A percentile compares a stretch with the other conserved stretches of the same genome.
Evolutionary conservation across 2,113 vertebrate species (phyloP).

Genomic region (Anhinga anhinga): DNA sequence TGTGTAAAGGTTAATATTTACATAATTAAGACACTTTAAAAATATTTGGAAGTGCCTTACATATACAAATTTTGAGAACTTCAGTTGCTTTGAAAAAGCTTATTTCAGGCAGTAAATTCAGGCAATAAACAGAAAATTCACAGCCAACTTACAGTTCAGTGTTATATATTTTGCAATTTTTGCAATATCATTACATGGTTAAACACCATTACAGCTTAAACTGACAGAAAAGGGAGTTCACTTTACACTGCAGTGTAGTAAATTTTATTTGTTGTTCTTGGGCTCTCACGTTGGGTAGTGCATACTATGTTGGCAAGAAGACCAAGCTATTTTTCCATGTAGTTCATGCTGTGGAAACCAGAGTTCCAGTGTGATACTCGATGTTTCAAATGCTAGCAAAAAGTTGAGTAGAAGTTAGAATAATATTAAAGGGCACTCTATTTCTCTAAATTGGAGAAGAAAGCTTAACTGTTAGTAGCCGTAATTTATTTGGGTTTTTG

Average conservation of each 20-base stretch:
- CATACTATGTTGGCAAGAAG: slow-evolving; percentile 30
- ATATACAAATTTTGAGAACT: background rate
- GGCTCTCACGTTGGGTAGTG: slow-evolving; percentile 17
- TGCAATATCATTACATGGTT: background rate
- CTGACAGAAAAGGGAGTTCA: slow-evolving; percentile 51
- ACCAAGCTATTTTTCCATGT: slow-evolving; percentile 47
- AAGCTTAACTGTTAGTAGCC: background rate
- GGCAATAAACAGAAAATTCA: background rate
- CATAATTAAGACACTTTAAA: background rate
- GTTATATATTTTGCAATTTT: background rate
- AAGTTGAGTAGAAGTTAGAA: slow-evolving; percentile 40
- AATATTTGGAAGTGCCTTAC: background rate
- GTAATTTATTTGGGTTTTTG: background rate
- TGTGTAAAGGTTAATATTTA: background rate
- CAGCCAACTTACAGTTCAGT: background rate
- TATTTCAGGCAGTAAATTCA: background rate
- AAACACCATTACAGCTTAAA: background rate
- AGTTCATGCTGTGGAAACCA: slow-evolving; percentile 55
- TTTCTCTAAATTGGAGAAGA: background rate
- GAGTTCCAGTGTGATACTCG: slow-evolving; percentile 6
- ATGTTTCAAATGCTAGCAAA: slow-evolving; percentile 39
- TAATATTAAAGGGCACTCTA: background rate
- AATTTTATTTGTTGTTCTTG: slow-evolving; percentile 56
- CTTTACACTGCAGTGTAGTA: slow-evolving; percentile 17
- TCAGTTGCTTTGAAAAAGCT: background rate